phyloP scores from a whole-genome alignment of 2,888 invertebrate genomes.

The Protophormia terraenovae region DNA sequence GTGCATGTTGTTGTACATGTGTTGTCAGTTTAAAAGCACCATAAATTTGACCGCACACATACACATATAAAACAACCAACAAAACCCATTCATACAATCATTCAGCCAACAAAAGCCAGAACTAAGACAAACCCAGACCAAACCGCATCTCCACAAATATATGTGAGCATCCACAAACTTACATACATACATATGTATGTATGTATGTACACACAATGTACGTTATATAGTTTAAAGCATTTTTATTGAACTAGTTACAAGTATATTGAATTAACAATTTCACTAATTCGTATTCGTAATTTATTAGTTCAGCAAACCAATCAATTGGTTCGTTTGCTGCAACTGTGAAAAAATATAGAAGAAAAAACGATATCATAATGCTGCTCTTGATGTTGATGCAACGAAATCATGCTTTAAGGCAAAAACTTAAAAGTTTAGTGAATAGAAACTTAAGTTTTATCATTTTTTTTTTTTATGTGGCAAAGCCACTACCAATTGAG shows the following conservation, averaged over 20 bases:
- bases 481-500: neutral
- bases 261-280: constrained; percentile 40
- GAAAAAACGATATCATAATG: neutral
- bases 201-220: too few species aligned
- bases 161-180: neutral
- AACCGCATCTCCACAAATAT: neutral
- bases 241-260: neutral
- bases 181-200: neutral
- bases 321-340: neutral
- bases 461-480: neutral
- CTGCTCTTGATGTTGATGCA: neutral
- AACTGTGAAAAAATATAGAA: neutral
- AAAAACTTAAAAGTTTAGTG: neutral
- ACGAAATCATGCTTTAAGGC: neutral
- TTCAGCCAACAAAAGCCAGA: neutral
- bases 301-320: constrained; percentile 43
- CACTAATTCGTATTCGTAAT: constrained; percentile 32
- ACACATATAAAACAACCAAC: neutral
- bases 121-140: neutral
- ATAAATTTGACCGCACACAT: constrained; percentile 20
- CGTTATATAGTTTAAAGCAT: neutral
- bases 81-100: too few species aligned
- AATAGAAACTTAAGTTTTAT: neutral
- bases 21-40: constrained; percentile 17
- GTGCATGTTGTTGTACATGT: constrained; percentile 31